Percentiles rank a stretch among this genome's conserved stretches.
These are phyloP conservation scores for Amphiura filiformis DNA, from an alignment of 35 echinoderm and acorn worm genomes.

Conservation along the genomic window DNA sequence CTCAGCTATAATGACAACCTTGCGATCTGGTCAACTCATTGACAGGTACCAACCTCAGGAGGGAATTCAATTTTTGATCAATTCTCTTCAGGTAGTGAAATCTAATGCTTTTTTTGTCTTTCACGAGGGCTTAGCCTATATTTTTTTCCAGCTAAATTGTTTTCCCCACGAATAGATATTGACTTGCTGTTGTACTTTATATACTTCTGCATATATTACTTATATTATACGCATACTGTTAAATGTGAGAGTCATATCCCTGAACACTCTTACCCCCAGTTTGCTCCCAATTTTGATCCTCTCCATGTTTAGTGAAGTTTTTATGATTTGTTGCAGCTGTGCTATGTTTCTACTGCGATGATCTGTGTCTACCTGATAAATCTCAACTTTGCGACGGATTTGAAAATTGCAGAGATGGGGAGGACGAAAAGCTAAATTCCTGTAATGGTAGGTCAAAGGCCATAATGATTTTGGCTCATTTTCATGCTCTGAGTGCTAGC, in stretches of 20 bases:
- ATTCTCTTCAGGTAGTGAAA: too few species aligned
- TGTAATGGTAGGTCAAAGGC: too few species aligned
- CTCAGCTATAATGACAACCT: too few species aligned
- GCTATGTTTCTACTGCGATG: not conserved
- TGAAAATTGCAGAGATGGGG: not conserved
- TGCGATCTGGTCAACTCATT: too few species aligned
- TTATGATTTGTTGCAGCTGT: not conserved
- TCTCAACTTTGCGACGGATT: not conserved
- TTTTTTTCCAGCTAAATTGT: too few species aligned
- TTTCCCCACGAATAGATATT: not conserved
- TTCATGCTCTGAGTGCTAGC: too few species aligned
- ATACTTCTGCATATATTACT: not conserved
- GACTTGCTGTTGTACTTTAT: not conserved
- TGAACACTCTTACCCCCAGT: not conserved
- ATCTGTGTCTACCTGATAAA: not conserved
- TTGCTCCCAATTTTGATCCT: not conserved
- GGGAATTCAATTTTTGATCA: too few species aligned
- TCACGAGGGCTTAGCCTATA: too few species aligned
- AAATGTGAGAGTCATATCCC: not conserved
- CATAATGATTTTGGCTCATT: too few species aligned
- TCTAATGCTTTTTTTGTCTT: too few species aligned
- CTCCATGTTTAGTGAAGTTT: not conserved
- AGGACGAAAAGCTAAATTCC: not conserved
- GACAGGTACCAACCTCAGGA: too few species aligned
- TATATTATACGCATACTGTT: not conserved